Evolutionary conservation across 2,113 vertebrate species (phyloP).

Genomic region (Cromileptes altivelis): DNA sequence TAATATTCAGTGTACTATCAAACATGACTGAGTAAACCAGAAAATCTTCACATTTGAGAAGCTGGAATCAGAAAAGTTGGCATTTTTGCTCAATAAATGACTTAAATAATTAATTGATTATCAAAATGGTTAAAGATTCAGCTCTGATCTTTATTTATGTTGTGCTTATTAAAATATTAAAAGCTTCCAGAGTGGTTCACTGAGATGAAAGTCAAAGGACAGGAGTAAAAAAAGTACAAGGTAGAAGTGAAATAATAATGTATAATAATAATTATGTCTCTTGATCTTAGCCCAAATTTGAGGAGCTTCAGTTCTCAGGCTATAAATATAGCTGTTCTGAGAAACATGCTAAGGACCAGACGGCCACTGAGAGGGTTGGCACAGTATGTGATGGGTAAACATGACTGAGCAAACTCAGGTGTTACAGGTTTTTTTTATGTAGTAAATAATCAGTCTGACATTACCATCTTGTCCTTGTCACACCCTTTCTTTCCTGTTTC

Average conservation of each 20-base stretch:
- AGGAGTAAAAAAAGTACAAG: neutral
- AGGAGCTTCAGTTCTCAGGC: neutral
- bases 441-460: constrained; percentile 33
- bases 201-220: neutral
- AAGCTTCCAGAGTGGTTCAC: neutral
- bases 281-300: neutral
- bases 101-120: neutral
- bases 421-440: constrained; percentile 15
- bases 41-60: neutral
- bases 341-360: neutral
- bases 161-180: neutral
- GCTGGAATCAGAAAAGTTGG: neutral
- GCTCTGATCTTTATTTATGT: neutral
- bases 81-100: neutral
- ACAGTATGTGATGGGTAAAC: neutral
- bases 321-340: neutral
- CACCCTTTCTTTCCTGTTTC: constrained; percentile 12
- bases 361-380: neutral
- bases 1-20: neutral
- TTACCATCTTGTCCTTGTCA: constrained; percentile 38
- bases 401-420: neutral
- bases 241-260: neutral
- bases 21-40: neutral
- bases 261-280: neutral
- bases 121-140: neutral